Evolutionary conservation across 2,888 invertebrate genomes (phyloP).

Genomic region (Agrypnus murinus): DNA sequence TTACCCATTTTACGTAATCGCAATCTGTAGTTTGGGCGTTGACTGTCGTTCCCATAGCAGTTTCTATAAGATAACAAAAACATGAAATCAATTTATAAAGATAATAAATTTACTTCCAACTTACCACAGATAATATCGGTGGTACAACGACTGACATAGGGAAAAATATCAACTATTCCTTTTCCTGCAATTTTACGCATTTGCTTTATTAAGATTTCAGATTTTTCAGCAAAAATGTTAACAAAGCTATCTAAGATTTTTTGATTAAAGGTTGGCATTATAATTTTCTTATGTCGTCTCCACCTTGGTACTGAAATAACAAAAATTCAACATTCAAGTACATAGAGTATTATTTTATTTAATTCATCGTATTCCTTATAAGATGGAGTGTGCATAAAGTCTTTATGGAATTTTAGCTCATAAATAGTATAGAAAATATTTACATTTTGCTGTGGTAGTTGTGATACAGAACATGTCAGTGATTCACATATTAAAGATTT

Average conservation of each 20-base stretch:
- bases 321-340: no score
- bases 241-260: slow-evolving; percentile 77
- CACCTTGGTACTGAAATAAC: slow-evolving; percentile 75
- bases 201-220: slow-evolving; percentile 71
- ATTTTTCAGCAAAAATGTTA: slow-evolving; percentile 77
- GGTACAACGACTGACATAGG: slow-evolving; percentile 75
- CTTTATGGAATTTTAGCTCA: no score
- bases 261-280: slow-evolving; percentile 80
- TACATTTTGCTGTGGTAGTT: no score
- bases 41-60: slow-evolving; percentile 82
- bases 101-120: slow-evolving; percentile 45
- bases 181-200: slow-evolving; percentile 69
- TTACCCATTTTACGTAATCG: slow-evolving; percentile 69
- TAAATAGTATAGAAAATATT: no score
- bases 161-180: slow-evolving; percentile 73
- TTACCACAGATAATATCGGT: slow-evolving; percentile 79
- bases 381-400: no score
- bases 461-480: no score
- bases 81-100: no score
- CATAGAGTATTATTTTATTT: no score
- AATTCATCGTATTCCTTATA: no score
- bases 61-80: slow-evolving; percentile 72
- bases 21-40: slow-evolving; percentile 75
- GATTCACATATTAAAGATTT: no score
- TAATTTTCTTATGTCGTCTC: slow-evolving; percentile 75